A percentile compares a stretch with the other conserved stretches of the same genome.
These are phyloP conservation scores for Actinia equina DNA, from an alignment of 64 coral and sea anemone genomes.

Conservation along the genomic window DNA sequence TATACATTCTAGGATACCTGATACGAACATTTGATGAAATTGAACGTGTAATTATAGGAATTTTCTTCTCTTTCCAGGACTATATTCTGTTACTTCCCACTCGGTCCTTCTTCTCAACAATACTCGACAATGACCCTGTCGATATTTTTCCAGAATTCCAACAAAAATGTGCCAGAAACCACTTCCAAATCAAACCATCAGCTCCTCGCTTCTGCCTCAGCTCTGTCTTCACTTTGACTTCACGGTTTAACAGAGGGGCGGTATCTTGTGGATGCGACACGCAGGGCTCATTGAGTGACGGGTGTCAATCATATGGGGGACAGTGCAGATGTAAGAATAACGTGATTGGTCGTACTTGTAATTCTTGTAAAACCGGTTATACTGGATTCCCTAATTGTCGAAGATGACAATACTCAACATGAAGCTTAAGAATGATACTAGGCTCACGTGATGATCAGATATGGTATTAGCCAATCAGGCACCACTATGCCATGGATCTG, in stretches of 20 bases:
- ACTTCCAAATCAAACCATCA: conserved; percentile 55
- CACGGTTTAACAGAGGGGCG: conserved; percentile 65
- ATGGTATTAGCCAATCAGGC: conserved; percentile 1
- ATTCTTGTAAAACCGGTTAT: conserved; percentile 84
- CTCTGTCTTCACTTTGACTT: conserved; percentile 78
- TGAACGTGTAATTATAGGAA: background rate
- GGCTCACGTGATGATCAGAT: background rate
- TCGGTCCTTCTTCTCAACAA: conserved; percentile 54
- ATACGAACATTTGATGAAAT: background rate
- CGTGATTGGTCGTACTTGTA: conserved; percentile 89
- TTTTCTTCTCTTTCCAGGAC: conserved; percentile 54
- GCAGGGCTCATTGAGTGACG: conserved; percentile 47
- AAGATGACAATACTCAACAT: background rate
- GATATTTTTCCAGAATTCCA: conserved; percentile 72
- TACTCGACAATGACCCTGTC: conserved; percentile 66
- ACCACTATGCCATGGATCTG: background rate
- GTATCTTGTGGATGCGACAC: conserved; percentile 70
- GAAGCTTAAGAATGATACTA: background rate
- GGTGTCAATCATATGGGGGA: conserved; percentile 84
- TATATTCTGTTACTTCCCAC: conserved; percentile 77
- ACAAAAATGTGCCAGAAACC: conserved; percentile 56
- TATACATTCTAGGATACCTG: too few relatives aligned
- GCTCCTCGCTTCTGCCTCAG: conserved; percentile 69
- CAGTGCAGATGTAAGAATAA: conserved; percentile 81
- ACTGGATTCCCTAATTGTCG: conserved; percentile 65